A percentile compares a stretch with the other conserved stretches of the same genome.
Evolutionary conservation across 2,888 invertebrate species (phyloP).

Genomic region (Lasiommata megera): DNA sequence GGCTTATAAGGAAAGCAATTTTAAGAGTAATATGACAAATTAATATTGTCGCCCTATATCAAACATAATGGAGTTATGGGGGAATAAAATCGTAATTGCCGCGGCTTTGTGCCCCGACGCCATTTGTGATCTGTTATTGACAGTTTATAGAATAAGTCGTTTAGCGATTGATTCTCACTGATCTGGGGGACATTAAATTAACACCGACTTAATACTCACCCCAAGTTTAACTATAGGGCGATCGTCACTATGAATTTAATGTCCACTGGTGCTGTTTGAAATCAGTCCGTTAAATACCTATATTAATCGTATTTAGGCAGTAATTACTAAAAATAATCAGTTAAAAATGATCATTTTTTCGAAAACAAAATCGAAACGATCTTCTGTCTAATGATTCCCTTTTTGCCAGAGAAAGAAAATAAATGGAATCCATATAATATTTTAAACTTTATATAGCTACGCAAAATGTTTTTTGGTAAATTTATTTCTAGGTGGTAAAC

Average conservation of each 20-base stretch:
- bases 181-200: constrained; percentile 15
- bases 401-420: too few relatives aligned
- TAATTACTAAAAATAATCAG: too few relatives aligned
- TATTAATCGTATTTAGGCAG: too few relatives aligned
- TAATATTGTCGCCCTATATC: constrained; percentile 12
- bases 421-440: too few relatives aligned
- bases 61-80: constrained; percentile 13
- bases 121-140: constrained; percentile 26
- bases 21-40: constrained; percentile 2
- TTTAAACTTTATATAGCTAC: too few relatives aligned
- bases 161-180: constrained; percentile 13
- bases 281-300: too few relatives aligned
- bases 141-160: constrained; percentile 23
- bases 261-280: background rate
- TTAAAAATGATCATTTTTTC: too few relatives aligned
- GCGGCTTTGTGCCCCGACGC: constrained; percentile 12
- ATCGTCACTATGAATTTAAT: background rate
- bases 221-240: background rate
- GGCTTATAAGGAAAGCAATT: background rate
- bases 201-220: background rate
- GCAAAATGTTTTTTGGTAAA: too few relatives aligned
- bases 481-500: too few relatives aligned
- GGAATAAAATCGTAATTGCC: constrained; percentile 22
- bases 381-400: too few relatives aligned
- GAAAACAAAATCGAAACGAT: too few relatives aligned